Evolutionary conservation across 2,113 vertebrate genomes (phyloP).

Genomic region (Eclectus roratus): DNA sequence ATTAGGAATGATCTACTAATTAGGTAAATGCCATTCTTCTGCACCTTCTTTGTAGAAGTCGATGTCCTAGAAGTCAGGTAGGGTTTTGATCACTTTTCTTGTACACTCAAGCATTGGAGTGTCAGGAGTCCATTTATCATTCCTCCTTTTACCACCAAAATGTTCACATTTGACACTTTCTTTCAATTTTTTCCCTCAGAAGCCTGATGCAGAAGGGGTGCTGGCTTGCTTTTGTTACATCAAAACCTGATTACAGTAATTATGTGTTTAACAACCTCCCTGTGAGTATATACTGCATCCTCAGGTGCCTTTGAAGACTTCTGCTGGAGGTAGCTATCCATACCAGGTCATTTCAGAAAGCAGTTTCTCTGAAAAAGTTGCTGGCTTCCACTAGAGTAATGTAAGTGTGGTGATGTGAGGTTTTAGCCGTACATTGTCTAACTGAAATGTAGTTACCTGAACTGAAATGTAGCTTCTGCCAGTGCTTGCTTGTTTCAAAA

Average conservation of each 20-base stretch:
- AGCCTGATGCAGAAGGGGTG: neutral
- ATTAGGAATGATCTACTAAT: neutral
- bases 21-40: neutral
- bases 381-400: neutral
- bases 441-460: neutral
- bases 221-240: slow-evolving; percentile 1
- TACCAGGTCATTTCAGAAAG: neutral
- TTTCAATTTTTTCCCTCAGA: neutral
- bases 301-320: slow-evolving; percentile 4
- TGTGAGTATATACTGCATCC: neutral
- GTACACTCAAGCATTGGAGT: neutral
- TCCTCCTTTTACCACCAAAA: neutral
- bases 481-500: neutral
- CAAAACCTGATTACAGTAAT: neutral
- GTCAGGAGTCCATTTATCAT: neutral
- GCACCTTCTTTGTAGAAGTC: neutral
- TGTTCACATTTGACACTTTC: neutral
- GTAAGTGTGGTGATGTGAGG: neutral
- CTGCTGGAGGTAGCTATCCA: neutral
- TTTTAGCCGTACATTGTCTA: neutral
- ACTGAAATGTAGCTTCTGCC: neutral
- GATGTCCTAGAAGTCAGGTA: neutral
- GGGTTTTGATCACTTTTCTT: neutral
- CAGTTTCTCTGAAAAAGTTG: neutral
- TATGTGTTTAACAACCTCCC: neutral